phyloP scores from a whole-genome alignment of 2,888 invertebrate genomes.

The Abrostola triplasia region DNA sequence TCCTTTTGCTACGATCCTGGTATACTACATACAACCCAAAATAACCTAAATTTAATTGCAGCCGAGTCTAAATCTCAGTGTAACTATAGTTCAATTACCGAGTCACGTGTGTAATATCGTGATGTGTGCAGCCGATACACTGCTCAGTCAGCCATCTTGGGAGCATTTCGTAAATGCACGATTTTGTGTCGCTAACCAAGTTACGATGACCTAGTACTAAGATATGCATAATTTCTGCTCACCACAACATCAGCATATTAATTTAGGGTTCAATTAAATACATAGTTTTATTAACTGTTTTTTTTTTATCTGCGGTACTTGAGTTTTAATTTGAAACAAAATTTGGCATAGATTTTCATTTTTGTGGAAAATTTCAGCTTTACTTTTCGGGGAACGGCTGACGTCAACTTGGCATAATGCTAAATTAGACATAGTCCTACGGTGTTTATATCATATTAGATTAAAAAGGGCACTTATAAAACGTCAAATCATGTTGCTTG shows the following conservation, averaged over 20 bases:
- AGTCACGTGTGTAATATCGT: conserved; percentile 17
- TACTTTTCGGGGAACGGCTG: no score
- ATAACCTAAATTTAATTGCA: no score
- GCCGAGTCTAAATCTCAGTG: not conserved
- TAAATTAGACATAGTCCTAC: no score
- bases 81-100: not conserved
- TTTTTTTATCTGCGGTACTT: not conserved
- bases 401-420: no score
- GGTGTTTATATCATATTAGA: no score
- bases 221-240: conserved; percentile 26
- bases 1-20: no score
- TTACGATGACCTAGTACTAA: conserved; percentile 26
- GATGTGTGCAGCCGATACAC: conserved; percentile 2
- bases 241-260: conserved; percentile 3
- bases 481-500: no score
- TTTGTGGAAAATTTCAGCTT: no score
- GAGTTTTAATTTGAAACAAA: no score
- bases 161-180: conserved; percentile 17
- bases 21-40: no score
- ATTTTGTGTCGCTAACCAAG: conserved; percentile 31
- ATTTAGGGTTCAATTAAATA: not conserved
- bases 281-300: not conserved
- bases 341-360: no score
- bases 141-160: conserved; percentile 31
- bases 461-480: no score